A percentile compares a stretch with the other conserved stretches of the same genome.
These are phyloP conservation scores for Conus betulinus DNA, from an alignment of 1,140 invertebrate genomes.

Conservation along the genomic window DNA sequence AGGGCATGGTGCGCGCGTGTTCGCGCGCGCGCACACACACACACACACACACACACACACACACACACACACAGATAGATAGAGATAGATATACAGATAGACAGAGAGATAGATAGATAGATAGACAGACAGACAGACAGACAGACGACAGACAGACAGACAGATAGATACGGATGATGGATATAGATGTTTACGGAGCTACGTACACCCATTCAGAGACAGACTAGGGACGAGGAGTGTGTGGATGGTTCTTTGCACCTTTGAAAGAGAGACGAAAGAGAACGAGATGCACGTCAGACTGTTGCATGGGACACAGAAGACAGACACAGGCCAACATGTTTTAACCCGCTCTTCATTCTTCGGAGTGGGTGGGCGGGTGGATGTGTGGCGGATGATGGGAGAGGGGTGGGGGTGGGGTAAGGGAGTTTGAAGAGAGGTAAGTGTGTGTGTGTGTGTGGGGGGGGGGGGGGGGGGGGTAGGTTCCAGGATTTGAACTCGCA, in stretches of 20 bases:
- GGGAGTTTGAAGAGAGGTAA: not conserved
- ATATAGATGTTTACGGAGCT: not conserved
- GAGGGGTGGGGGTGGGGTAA: too few species aligned
- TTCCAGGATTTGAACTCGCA: not conserved
- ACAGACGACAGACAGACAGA: too few species aligned
- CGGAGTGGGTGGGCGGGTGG: too few species aligned
- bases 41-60: conserved; percentile 6
- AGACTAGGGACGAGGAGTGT: not conserved
- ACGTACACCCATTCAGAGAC: not conserved
- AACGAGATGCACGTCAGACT: not conserved
- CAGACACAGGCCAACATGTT: not conserved
- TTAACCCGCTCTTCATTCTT: not conserved
- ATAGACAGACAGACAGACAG: too few species aligned
- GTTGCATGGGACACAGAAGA: not conserved
- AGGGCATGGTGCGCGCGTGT: too few species aligned
- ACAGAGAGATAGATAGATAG: too few species aligned
- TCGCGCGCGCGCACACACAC: not conserved
- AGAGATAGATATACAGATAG: too few species aligned
- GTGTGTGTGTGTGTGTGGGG: too few species aligned
- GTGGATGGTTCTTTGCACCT: not conserved
- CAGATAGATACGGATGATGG: too few species aligned
- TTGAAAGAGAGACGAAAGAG: not conserved
- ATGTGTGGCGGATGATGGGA: too few species aligned
- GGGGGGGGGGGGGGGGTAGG: too few species aligned
- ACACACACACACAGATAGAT: not conserved